Percentiles rank a stretch among this genome's conserved stretches.
Evolutionary conservation across 2,797 vertebrate species (phyloP).

Genomic region (Tragopan temminckii): DNA sequence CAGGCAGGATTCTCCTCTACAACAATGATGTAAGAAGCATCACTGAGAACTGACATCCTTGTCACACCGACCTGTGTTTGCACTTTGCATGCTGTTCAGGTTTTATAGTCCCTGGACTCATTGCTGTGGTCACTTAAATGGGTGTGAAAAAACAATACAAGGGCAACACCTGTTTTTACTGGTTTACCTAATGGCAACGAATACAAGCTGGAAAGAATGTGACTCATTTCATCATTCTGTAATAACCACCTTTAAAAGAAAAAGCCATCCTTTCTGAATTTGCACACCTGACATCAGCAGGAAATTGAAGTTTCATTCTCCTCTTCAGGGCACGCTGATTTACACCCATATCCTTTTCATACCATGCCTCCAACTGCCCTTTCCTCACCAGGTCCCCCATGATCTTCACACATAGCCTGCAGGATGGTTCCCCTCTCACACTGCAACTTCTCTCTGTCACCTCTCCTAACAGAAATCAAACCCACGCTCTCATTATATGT

Average conservation of each 20-base stretch:
- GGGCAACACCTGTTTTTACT: background rate
- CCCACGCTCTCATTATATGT: accelerated
- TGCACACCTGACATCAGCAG: background rate
- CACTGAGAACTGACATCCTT: background rate
- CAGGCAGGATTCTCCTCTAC: background rate
- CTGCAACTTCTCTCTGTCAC: background rate
- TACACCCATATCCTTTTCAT: background rate
- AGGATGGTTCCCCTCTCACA: background rate
- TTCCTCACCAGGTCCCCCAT: background rate
- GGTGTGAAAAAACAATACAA: background rate
- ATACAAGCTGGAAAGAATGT: background rate
- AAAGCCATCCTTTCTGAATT: background rate
- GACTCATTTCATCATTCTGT: background rate
- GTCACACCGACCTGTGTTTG: background rate
- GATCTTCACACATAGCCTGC: background rate
- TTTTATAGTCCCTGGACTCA: background rate
- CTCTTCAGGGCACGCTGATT: background rate
- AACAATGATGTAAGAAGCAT: accelerated
- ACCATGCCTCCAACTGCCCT: background rate
- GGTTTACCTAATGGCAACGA: background rate
- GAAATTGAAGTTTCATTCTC: background rate
- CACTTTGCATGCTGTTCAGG: accelerated
- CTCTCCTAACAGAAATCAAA: background rate
- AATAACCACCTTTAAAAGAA: background rate
- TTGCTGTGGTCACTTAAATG: background rate